Evolutionary conservation across 2,888 invertebrate genomes (phyloP).

Genomic region (Heliconius ismenius): DNA sequence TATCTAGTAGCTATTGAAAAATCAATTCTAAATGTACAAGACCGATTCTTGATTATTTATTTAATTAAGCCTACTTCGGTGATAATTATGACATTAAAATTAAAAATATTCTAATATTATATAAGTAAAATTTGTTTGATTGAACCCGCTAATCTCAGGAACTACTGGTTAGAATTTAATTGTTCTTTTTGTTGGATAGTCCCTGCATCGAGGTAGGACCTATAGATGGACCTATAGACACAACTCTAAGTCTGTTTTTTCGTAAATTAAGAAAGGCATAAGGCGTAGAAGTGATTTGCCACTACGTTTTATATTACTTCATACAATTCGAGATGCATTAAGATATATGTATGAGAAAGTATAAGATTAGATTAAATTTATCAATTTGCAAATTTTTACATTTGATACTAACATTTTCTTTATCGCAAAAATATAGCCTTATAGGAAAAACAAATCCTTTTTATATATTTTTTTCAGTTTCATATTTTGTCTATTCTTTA

Average conservation of each 20-base stretch:
- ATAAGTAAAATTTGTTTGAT: neutral
- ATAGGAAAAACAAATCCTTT: neutral
- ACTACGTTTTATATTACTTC: neutral
- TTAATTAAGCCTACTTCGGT: neutral
- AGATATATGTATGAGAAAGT: no score
- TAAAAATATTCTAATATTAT: neutral
- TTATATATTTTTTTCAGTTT: neutral
- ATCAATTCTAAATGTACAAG: neutral
- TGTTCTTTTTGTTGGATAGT: neutral
- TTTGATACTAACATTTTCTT: neutral
- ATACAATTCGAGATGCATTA: neutral
- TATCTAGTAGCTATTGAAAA: neutral
- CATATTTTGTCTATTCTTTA: neutral
- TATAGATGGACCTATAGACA: no score
- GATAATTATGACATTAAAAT: neutral
- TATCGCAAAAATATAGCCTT: neutral
- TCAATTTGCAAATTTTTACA: neutral
- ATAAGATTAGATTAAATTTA: slow-evolving; percentile 3
- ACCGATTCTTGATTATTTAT: neutral
- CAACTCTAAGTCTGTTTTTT: neutral
- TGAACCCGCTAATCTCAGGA: neutral
- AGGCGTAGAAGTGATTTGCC: neutral
- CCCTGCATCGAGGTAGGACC: neutral
- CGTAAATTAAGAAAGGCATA: neutral
- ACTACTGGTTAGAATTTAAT: neutral